A percentile compares a stretch with the other conserved stretches of the same genome.
Conservation (phyloP, 2,888 invertebrate genomes). For the Meiosimyza platycephala region DNA sequence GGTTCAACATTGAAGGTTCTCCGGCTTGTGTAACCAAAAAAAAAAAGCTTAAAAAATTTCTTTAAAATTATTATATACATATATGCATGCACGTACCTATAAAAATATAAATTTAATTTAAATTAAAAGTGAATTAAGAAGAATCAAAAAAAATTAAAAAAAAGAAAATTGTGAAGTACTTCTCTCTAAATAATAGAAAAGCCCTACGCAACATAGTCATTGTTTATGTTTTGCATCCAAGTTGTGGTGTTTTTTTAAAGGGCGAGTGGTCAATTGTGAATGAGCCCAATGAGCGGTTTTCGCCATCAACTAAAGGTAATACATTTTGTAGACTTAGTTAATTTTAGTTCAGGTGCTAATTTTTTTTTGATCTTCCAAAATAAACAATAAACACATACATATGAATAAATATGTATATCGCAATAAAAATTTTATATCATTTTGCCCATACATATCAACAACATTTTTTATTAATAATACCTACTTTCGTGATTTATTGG, state of each 20-base stretch:
- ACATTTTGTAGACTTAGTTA: constrained; percentile 18
- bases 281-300: constrained; percentile 67
- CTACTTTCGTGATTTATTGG: constrained; percentile 20
- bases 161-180: neutral
- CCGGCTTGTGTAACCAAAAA: no score
- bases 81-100: no score
- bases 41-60: no score
- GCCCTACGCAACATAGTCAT: neutral
- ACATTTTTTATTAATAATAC: constrained; percentile 21
- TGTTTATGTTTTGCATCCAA: constrained; percentile 24
- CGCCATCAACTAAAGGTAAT: constrained; percentile 66
- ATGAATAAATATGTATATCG: no score
- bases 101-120: no score
- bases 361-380: neutral
- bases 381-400: neutral
- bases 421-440: neutral
- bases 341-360: neutral
- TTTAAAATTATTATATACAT: no score
- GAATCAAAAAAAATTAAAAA: neutral
- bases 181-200: neutral
- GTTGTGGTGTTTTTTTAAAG: constrained; percentile 21
- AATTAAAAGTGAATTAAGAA: no score
- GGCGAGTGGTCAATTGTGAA: constrained; percentile 50
- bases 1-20: no score
- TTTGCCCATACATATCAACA: neutral